Evolutionary conservation across 2,888 invertebrate species (phyloP), one percentile per base, ranked within the genome.

Genomic region (Ceriagrion tenellum): DNA sequence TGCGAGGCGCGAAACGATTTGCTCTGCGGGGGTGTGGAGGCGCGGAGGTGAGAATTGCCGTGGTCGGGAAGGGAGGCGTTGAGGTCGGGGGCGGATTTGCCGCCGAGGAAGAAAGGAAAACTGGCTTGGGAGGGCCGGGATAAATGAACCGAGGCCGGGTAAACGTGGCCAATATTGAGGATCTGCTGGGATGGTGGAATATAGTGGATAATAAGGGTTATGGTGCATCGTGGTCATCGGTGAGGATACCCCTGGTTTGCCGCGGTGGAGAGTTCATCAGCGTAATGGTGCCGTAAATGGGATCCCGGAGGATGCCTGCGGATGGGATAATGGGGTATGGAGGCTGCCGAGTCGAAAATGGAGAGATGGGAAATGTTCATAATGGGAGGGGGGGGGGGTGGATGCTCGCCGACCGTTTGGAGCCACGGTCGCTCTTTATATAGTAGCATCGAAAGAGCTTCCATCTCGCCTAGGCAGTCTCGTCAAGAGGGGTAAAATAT

Each of bases 1-100:
- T 18, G n/a, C 93, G 59, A 59, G 2, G 59, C 20, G 20, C 69
- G 63, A 4, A 47, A 63, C 93, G 69, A 93, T 26, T 69, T 40
- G 59, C 59, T 35, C 63, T 8, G 69, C 93, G 93, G 93, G 93
- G 69, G 93, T 93, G 91, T 91, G 91, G 23, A 69, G 91, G 91
- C 35, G 40, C 26, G 63, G 20, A 63, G 59, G 59, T 35, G 35
- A 59, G 59, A 91, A 56, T 56, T 35, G 90, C 26, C 16, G 55
- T n/a, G 55, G 90, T n/a, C 56, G 55, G n/a, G 30, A 63, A 35
- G 23, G 59, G 40, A 26, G 23, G 26, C 69, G 81, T 35, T 35
- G 93, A 26, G 30, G 74, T 30, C 20, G 10, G 20, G 59, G 59
- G 88, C 26, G 59, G 55, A 55, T 88, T 12, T 1, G 88, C 55